phyloP scores from a whole-genome alignment of 2,113 vertebrate species.

The Macrotus californicus region DNA sequence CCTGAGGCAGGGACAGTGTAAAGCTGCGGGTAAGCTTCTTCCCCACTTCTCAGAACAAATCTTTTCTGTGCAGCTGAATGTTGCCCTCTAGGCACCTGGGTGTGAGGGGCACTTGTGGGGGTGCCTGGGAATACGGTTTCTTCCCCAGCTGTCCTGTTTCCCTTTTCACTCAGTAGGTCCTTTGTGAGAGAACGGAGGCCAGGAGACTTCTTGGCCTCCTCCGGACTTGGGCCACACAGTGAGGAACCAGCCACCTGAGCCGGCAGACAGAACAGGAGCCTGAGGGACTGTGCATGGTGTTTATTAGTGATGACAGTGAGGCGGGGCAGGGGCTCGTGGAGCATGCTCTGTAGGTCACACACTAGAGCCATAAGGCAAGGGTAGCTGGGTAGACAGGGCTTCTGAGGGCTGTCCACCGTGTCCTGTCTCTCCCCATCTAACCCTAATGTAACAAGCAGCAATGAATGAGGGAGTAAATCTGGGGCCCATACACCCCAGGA shows the following conservation, averaged over 20 bases:
- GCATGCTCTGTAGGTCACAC: constrained; percentile 68
- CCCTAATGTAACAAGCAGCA: constrained; percentile 57
- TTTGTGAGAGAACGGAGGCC: not conserved
- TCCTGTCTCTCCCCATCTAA: constrained; percentile 29
- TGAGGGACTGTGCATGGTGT: constrained; percentile 36
- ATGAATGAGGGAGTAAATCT: constrained; percentile 36
- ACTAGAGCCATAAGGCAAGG: constrained; percentile 52
- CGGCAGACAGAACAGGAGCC: constrained; percentile 28
- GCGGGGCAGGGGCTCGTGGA: constrained; percentile 47
- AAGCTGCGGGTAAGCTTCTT: not conserved
- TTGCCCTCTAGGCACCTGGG: not conserved
- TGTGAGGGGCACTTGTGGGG: too few relatives aligned
- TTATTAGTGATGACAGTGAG: constrained; percentile 68
- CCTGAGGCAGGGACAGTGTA: not conserved
- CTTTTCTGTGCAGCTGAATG: not conserved
- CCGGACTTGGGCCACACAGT: not conserved
- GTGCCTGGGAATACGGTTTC: too few relatives aligned
- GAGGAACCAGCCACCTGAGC: not conserved
- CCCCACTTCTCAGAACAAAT: not conserved
- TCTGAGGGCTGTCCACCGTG: not conserved
- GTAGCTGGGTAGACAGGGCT: not conserved
- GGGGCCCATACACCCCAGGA: not conserved
- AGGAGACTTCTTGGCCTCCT: not conserved
- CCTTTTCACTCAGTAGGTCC: not conserved
- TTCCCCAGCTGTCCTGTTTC: not conserved